Base-by-base conservation (phyloP, 2,797 vertebrate species). In the Sebastes alutus region DNA sequence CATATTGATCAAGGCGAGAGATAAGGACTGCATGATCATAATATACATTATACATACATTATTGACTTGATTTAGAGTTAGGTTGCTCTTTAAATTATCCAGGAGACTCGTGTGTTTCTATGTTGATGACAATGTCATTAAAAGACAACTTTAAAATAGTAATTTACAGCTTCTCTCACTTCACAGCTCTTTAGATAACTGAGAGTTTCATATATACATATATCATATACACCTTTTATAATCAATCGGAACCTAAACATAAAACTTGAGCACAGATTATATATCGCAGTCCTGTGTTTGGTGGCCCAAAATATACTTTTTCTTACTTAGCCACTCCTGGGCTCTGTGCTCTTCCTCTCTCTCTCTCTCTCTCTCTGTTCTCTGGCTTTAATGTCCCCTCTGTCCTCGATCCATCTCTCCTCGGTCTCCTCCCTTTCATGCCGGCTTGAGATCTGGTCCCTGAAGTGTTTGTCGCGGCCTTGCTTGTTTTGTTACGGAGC, bases 381-480 rank as follows among this genome's bases (percentile, higher is more conserved):
- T 65, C 25, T 30, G n/a, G 1, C 77, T 68, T 29, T 23, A 65
- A 1, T 35, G 70, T 85, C 75, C 55, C 63, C 64, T 81, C 74
- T 54, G 72, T 80, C 82, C 78, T 82, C 56, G 3, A 68, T 77
- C 80, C 81, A 73, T 84, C 78, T 77, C 81, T 52, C 33, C 67
- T 35, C 42, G 18, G 58, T 70, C 35, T 61, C 54, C 33, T 78
- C 35, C 29, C 63, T 73, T 56, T 64, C 78, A 73, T 63, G 54
- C 35, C 3, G 12, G 6, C 60, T 83, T 77, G 69, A 80, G 76
- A 66, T 75, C 75, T 77, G 66, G 54, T 78, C 63, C 29, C 81
- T 73, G 70, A 86, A 82, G 49, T 69, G 56, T 84, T 82, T 83
- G 80, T 66, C 27, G 22, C 8, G 30, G 65, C 81, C 82, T 87